A percentile compares a stretch with the other conserved stretches of the same genome.
Evolutionary conservation across 2,888 invertebrate species (phyloP).

Genomic region (Agonopterix subpropinquella): DNA sequence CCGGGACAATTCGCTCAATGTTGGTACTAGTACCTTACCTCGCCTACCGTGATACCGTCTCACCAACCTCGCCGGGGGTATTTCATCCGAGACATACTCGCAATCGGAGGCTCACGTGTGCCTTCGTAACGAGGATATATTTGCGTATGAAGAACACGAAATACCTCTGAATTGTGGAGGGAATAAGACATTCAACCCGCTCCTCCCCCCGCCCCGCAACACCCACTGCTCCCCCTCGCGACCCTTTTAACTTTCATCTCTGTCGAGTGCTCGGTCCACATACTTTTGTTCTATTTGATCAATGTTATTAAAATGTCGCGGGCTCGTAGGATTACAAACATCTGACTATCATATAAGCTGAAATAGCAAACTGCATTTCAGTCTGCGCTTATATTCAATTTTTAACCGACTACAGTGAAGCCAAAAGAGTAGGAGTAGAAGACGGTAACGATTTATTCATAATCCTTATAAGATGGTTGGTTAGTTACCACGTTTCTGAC

Average conservation of each 20-base stretch:
- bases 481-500: too few relatives aligned
- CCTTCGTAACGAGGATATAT: conserved; percentile 74
- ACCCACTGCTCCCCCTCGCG: conserved; percentile 47
- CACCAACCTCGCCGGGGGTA: conserved; percentile 36
- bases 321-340: conserved; percentile 66
- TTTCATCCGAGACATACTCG: conserved; percentile 59
- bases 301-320: conserved; percentile 76
- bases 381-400: not conserved
- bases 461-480: too few relatives aligned
- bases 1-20: conserved; percentile 55
- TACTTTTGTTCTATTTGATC: conserved; percentile 77
- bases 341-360: conserved; percentile 59
- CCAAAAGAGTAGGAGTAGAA: not conserved
- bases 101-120: conserved; percentile 72
- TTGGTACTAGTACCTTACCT: conserved; percentile 6
- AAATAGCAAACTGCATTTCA: conserved; percentile 9
- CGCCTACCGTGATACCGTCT: conserved; percentile 23
- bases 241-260: conserved; percentile 77
- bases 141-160: conserved; percentile 77
- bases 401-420: conserved; percentile 3
- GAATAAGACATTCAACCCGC: conserved; percentile 75
- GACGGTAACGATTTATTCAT: conserved; percentile 27
- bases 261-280: conserved; percentile 75
- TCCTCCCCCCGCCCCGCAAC: conserved; percentile 36
- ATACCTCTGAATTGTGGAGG: conserved; percentile 76